Percentiles rank a stretch among this genome's conserved stretches.
Evolutionary conservation across 2,888 invertebrate genomes (phyloP).

Genomic region (Malachius bipustulatus): DNA sequence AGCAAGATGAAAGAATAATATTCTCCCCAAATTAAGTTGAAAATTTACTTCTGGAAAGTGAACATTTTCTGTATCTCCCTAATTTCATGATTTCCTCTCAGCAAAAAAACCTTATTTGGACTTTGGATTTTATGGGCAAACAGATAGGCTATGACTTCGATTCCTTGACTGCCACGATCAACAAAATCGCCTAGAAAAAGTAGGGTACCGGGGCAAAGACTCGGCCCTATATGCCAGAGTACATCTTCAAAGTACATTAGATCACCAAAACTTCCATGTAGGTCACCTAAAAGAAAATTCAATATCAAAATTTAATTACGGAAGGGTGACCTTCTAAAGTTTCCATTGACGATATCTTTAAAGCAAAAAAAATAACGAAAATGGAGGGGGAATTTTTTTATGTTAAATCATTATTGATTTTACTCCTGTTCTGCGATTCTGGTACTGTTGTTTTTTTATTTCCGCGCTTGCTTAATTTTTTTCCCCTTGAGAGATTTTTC

Average conservation of each 20-base stretch:
- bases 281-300: slow-evolving; percentile 50
- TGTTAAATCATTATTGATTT: no score
- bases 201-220: slow-evolving; percentile 49
- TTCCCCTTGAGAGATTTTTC: no score
- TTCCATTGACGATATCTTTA: no score
- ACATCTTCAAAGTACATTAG: slow-evolving; percentile 55
- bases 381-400: no score
- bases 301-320: no score
- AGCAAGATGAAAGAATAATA: slow-evolving; percentile 4
- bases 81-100: slow-evolving; percentile 69
- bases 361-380: no score
- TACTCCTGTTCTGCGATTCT: no score
- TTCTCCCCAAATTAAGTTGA: neutral
- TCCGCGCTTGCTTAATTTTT: no score
- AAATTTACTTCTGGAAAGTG: slow-evolving; percentile 50
- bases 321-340: no score
- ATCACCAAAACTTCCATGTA: slow-evolving; percentile 63
- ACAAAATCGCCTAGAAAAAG: slow-evolving; percentile 70
- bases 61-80: slow-evolving; percentile 61
- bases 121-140: slow-evolving; percentile 58
- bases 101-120: slow-evolving; percentile 48
- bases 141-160: slow-evolving; percentile 59
- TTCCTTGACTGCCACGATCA: slow-evolving; percentile 55
- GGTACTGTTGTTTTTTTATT: no score
- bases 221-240: slow-evolving; percentile 56